Conservation (phyloP, 2,113 vertebrate species). For the Hippolais icterina region DNA sequence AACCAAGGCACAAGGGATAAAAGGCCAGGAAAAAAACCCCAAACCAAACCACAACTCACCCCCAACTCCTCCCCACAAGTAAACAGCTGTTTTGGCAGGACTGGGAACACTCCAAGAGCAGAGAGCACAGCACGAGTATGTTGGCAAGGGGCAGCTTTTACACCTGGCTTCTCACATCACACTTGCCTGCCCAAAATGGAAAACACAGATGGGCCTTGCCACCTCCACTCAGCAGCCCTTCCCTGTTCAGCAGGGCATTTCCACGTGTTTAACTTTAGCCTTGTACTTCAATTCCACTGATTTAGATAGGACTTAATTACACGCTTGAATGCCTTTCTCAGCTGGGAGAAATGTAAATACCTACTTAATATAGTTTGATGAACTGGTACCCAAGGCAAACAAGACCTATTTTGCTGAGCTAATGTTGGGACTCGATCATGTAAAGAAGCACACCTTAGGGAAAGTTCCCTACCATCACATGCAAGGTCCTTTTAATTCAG, state of each 20-base stretch:
- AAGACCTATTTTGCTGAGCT: background rate
- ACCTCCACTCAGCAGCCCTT: background rate
- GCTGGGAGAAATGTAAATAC: constrained; percentile 2
- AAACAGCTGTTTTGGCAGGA: background rate
- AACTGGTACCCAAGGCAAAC: background rate
- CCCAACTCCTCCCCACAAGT: background rate
- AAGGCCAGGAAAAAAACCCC: background rate
- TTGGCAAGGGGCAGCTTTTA: background rate
- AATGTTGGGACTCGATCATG: rapidly evolving
- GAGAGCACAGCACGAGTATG: rapidly evolving
- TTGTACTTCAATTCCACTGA: background rate
- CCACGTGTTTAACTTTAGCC: background rate
- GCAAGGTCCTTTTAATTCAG: background rate
- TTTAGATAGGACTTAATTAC: background rate
- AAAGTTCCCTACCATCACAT: background rate
- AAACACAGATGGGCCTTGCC: background rate
- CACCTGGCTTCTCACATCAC: background rate
- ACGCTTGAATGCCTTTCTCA: background rate
- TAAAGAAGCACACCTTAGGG: background rate
- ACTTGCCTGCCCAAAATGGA: background rate
- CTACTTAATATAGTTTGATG: background rate
- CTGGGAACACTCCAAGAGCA: background rate
- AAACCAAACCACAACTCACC: background rate
- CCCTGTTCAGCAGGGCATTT: background rate
- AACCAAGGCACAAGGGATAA: background rate